Base-by-base conservation (phyloP, 2,113 vertebrate species). In the Origma solitaria region DNA sequence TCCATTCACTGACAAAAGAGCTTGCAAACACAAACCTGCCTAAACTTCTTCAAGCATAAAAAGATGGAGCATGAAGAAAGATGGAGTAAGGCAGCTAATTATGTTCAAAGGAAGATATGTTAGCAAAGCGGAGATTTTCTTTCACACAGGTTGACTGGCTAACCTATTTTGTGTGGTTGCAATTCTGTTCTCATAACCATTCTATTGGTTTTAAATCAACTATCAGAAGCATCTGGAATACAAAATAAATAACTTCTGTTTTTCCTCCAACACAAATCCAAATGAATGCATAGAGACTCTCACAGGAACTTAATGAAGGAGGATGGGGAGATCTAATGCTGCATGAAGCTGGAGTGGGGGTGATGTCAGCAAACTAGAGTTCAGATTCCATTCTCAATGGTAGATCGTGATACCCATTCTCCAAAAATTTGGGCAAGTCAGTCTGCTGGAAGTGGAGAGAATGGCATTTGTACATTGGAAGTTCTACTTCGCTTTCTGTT, bases 381-480 rank as follows among this genome's bases (percentile, higher is more conserved):
- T 60, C n/a, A 47, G 47, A 81, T 38, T 51, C 13, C n/a, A 44
- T 13, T 54, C 47, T 38, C 0, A 0, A 38, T 9, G 12, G 17
- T 11, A 86, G 21, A 27, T 44, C 1, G 1, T 45, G 64, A 73
- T 3, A 50, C 7, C 2, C 12, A 42, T 53, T 88, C 81, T 82
- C 71, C 53, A 84, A 57, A 50, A 54, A 53, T 14, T 3, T 64
- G 42, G 47, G 13, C 15, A 31, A 58, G 15, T 12, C 45, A 62
- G 54, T n/a, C 71, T 80, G 68, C 31, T 86, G 49, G 51, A 82
- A 80, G 21, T 3, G 3, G 11, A 49, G 28, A 86, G 37, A 78
- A 75, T 3, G 11, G 45, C 75, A 71, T 25, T 49, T 42, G 8
- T 16, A 71, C 18, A 54, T 15, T 14, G 10, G 17, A 70, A 85